A percentile compares a stretch with the other conserved stretches of the same genome.
These are phyloP conservation scores for Drosophila putrida DNA, from an alignment of 2,888 invertebrate genomes.

Conservation along the genomic window DNA sequence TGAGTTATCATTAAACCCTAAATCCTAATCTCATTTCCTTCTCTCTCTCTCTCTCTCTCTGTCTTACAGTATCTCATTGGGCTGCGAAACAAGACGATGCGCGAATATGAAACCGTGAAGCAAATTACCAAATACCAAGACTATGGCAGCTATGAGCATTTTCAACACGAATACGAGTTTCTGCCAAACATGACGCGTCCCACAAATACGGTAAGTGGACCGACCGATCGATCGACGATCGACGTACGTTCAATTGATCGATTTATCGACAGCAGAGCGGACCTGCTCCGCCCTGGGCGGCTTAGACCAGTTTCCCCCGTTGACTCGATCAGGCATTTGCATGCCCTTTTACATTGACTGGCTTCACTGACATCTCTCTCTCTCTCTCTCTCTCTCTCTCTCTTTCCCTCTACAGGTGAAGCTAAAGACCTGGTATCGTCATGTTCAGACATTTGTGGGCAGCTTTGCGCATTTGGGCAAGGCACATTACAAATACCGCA, in stretches of 20 bases:
- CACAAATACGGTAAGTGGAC: conserved; percentile 74
- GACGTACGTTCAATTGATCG: conserved; percentile 42
- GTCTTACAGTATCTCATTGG: conserved; percentile 53
- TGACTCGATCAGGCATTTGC: conserved; percentile 35
- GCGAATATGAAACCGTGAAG: conserved; percentile 47
- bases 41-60: too few relatives aligned
- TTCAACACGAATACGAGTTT: conserved; percentile 78
- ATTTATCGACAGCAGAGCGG: conserved; percentile 3
- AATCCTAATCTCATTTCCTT: too few relatives aligned
- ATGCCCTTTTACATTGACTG: conserved; percentile 28
- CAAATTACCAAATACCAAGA: conserved; percentile 61
- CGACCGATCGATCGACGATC: conserved; percentile 6
- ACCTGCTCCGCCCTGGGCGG: conserved; percentile 75
- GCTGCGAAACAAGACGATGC: conserved; percentile 53
- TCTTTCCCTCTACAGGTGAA: conserved; percentile 68
- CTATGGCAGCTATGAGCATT: conserved; percentile 59
- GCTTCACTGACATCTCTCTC: conserved; percentile 16
- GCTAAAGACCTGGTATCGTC: conserved; percentile 81
- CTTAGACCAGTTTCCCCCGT: conserved; percentile 55
- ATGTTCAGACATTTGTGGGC: conserved; percentile 82
- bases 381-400: conserved; percentile 11
- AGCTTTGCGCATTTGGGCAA: conserved; percentile 79
- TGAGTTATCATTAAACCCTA: too few relatives aligned
- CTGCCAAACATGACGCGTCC: conserved; percentile 77
- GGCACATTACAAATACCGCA: conserved; percentile 73